phyloP scores from a whole-genome alignment of 2,888 invertebrate genomes.

The Diogma glabrata region DNA sequence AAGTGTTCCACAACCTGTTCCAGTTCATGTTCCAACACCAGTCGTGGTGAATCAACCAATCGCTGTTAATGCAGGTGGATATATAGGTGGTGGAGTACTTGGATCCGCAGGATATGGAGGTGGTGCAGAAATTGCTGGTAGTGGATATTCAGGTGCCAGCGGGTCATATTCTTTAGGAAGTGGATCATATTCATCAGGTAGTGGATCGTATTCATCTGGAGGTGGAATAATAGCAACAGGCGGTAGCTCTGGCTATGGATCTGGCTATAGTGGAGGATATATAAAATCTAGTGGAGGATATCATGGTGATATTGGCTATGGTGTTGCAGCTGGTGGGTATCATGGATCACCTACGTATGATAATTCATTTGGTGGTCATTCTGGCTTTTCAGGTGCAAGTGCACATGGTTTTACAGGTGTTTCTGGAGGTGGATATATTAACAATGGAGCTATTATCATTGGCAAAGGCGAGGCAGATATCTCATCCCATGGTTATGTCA shows the following conservation, averaged over 20 bases:
- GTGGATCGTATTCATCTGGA: not conserved
- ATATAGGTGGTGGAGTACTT: conserved; percentile 7
- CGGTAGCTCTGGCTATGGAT: conserved; percentile 3
- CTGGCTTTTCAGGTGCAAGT: not conserved
- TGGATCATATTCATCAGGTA: not conserved
- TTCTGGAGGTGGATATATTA: not conserved
- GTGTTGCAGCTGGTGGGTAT: not conserved
- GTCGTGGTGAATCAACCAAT: conserved; percentile 12
- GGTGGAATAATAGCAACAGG: conserved; percentile 2
- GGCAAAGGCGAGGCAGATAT: not conserved
- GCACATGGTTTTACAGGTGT: not conserved
- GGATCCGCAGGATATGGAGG: conserved; percentile 21
- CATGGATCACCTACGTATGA: not conserved
- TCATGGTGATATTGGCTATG: not conserved
- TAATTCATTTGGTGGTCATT: too few relatives aligned
- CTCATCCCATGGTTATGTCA: conserved; percentile 6
- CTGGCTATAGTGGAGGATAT: not conserved
- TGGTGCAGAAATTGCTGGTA: conserved; percentile 18
- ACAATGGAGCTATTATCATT: not conserved
- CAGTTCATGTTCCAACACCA: conserved; percentile 24
- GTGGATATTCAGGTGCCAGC: conserved; percentile 17
- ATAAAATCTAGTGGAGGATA: not conserved
- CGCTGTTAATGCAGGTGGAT: not conserved
- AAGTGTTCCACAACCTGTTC: conserved; percentile 22
- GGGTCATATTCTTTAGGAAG: too few relatives aligned